Base-by-base conservation (phyloP, 2,888 invertebrate genomes). In the Micoletzkya japonica region DNA sequence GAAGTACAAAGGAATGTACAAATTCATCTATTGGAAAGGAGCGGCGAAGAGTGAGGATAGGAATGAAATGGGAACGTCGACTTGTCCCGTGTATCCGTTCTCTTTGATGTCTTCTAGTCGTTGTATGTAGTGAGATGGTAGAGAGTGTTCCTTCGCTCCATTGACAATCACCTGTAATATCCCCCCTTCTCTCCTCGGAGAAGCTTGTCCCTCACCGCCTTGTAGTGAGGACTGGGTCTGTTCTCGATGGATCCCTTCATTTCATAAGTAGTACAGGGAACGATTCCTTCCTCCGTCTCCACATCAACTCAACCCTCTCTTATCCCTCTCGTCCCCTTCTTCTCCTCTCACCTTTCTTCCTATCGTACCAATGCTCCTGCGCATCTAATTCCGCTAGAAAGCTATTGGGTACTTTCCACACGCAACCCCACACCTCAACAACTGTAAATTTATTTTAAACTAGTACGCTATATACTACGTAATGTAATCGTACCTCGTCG, bases 331-430 rank as follows among this genome's bases (percentile, higher is more conserved):
- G 44, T 14, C 44, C 10, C 10, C 20, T 44, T 10, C 44, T 44
- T 28, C 7, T 10, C 20, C 14, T 28, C 30, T 3, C 32, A 68
- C 68, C 68, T 30, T 39, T 58, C 3, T 32, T n/a, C 26, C 68
- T 28, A 32, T 68, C 57, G 39, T 68, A 68, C 44, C 49, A 58
- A 32, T 58, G 24, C 49, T 68, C 68, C 26, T 68, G 68, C 28
- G 20, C 20, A 24, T 68, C 68, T n/a, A 68, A 26, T 32, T 57
- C 57, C 14, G 57, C 58, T 1, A 58, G 57, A 58, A 58, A 68
- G 6, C 57, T 57, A 44, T 68, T 68, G 7, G 68, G 68, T n/a
- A 68, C 68, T 6, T 58, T 37, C 68, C 68, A 68, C 17, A 68
- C 68, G 58, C 57, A 57, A n/a, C 68, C 68, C 68, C 68, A 68